Base-by-base conservation (phyloP, 2,797 vertebrate species). In the Halcyon smyrnensis region DNA sequence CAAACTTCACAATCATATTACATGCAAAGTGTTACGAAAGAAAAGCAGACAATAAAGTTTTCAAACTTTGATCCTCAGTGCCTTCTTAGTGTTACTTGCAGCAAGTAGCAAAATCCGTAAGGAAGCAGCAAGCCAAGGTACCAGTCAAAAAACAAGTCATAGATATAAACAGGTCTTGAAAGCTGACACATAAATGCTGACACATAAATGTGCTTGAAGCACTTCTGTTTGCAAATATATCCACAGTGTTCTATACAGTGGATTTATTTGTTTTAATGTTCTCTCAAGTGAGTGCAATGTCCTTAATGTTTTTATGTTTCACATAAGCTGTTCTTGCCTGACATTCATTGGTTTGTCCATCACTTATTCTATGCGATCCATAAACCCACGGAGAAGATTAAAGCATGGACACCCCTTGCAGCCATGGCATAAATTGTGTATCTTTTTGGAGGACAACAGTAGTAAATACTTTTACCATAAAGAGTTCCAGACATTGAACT, bases 351-450 rank as follows among this genome's bases (percentile, higher is more conserved):
- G 36, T 54, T 82, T 87, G 51, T 53, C 63, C 37, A 9, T 69
- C 88, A 43, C 11, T 67, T 90, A 82, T 10, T 89, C 46, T 63
- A 12, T 21, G 57, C 34, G 67, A 73, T 43, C 24, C 34, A 54
- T 69, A 95, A 96, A 84, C 34, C 28, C 50, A 87, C 68, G 2
- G 15, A 80, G 45, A 95, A 90, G 51, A 69, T 89, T 84, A 69
- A 82, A 90, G 54, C 43, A 54, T 4, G 4, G 67, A 70, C 67
- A 87, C 12, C 12, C 8, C 0, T 12, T 76, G 43, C 59, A 87
- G 37, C 37, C 54, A 43, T 36, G 63, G 76, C 56, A 89, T 84
- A 87, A 92, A 92, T 6, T 67, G 46, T 88, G 28, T 92, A 50
- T 56, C 54, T 70, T 90, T 79, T 39, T 54, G 36, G 51, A 84